A percentile compares a stretch with the other conserved stretches of the same genome.
Evolutionary conservation across 2,797 vertebrate species (phyloP).

Genomic region (Melanitta fusca): DNA sequence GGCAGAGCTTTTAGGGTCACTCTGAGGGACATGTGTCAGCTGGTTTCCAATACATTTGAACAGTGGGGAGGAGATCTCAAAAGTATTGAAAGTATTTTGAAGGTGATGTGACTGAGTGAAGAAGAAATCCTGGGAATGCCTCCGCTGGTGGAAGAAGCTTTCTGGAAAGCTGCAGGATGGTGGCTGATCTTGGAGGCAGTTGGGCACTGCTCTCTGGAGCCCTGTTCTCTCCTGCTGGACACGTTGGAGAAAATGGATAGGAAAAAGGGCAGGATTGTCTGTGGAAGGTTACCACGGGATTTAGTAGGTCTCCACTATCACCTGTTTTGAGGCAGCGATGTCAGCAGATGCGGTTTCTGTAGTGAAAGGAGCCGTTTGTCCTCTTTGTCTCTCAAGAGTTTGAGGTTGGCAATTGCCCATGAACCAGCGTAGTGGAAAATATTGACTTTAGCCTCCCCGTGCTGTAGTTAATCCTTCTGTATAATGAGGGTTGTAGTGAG

Average conservation of each 20-base stretch:
- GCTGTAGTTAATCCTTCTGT: not conserved
- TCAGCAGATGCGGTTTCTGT: not conserved
- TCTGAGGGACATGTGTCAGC: not conserved
- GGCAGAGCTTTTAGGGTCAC: not conserved
- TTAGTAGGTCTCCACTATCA: not conserved
- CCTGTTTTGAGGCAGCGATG: not conserved
- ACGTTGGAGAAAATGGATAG: not conserved
- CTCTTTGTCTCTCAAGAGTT: not conserved
- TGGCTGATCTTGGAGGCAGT: not conserved
- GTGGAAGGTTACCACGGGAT: not conserved
- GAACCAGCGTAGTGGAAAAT: not conserved
- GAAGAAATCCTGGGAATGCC: not conserved
- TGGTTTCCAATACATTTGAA: not conserved
- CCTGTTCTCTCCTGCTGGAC: not conserved
- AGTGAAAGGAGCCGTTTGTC: not conserved
- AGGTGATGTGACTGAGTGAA: accelerated
- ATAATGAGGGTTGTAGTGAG: not conserved
- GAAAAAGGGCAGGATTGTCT: not conserved
- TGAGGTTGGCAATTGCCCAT: not conserved
- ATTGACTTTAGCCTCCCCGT: not conserved
- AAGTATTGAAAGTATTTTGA: not conserved
- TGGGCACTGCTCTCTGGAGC: not conserved
- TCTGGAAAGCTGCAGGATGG: not conserved
- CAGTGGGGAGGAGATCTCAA: not conserved
- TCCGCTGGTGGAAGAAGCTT: not conserved